Percentiles rank a stretch among this genome's conserved stretches.
phyloP scores from a whole-genome alignment of 1,140 invertebrate genomes.

The Brachionus angularis region DNA sequence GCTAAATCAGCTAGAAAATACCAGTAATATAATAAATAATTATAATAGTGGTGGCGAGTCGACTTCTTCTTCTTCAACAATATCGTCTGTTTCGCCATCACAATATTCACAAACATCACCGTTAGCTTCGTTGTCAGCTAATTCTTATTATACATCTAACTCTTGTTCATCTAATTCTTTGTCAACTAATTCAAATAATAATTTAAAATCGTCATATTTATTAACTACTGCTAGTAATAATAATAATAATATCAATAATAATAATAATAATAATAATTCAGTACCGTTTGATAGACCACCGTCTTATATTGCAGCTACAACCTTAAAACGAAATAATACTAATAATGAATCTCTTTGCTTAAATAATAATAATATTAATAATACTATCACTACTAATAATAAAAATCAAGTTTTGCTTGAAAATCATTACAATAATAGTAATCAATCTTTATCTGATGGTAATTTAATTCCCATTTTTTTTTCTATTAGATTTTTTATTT shows the following conservation, averaged over 20 bases:
- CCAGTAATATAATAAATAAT: neutral
- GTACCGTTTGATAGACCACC: neutral
- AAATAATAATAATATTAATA: too few relatives aligned
- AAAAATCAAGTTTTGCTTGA: too few relatives aligned
- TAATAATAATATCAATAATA: too few relatives aligned
- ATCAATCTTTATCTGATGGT: slow-evolving; percentile 23
- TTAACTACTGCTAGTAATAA: slow-evolving; percentile 21
- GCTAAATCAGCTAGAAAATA: too few relatives aligned
- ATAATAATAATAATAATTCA: too few relatives aligned
- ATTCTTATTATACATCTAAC: too few relatives aligned
- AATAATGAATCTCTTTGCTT: too few relatives aligned
- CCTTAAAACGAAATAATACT: too few relatives aligned
- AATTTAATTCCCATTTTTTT: too few relatives aligned
- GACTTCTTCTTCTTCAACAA: slow-evolving; percentile 31
- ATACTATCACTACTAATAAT: too few relatives aligned
- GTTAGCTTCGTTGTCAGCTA: neutral
- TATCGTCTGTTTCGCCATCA: neutral
- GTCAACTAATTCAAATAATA: neutral
- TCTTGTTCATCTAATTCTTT: neutral
- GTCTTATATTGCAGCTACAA: neutral
- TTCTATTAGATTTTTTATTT: too few relatives aligned
- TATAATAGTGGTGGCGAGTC: slow-evolving; percentile 16
- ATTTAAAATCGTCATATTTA: too few relatives aligned
- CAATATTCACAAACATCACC: neutral
- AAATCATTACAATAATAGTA: slow-evolving; percentile 34